Percentiles rank a stretch among this genome's conserved stretches.
Evolutionary conservation across 2,113 vertebrate genomes (phyloP).

Genomic region (Labeo catla): DNA sequence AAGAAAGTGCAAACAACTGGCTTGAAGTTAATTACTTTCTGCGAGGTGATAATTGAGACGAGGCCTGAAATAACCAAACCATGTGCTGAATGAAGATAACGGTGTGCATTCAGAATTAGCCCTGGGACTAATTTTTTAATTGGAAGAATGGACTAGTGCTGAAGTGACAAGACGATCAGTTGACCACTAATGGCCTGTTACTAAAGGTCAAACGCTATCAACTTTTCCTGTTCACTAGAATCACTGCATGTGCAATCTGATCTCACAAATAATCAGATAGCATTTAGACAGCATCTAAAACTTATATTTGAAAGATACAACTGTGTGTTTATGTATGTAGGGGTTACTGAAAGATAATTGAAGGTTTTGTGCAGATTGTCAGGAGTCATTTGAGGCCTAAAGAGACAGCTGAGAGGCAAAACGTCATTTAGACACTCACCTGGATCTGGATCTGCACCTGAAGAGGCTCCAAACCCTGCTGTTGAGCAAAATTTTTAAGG

Average conservation of each 20-base stretch:
- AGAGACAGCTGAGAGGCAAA: background rate
- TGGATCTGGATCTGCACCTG: slow-evolving; percentile 39
- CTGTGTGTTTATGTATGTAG: background rate
- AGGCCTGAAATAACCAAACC: slow-evolving; percentile 27
- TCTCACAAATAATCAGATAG: background rate
- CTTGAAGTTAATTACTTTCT: slow-evolving; percentile 48
- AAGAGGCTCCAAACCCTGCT: slow-evolving; percentile 9
- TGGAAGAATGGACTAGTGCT: background rate
- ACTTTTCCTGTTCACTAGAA: background rate
- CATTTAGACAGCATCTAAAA: too few species aligned
- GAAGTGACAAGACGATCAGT: background rate
- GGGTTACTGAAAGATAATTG: background rate
- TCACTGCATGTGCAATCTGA: background rate
- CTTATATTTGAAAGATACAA: background rate
- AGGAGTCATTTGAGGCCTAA: background rate
- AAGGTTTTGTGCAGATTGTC: background rate
- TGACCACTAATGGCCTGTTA: background rate
- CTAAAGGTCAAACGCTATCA: slow-evolving; percentile 6
- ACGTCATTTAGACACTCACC: slow-evolving; percentile 41
- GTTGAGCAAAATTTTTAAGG: slow-evolving; percentile 40
- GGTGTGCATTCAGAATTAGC: background rate
- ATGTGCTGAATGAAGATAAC: slow-evolving; percentile 24
- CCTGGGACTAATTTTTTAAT: background rate
- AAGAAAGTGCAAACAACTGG: slow-evolving; percentile 30
- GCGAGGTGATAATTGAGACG: slow-evolving; percentile 43